Base-by-base conservation (phyloP, 2,113 vertebrate genomes). In the Ageneiosus marmoratus region DNA sequence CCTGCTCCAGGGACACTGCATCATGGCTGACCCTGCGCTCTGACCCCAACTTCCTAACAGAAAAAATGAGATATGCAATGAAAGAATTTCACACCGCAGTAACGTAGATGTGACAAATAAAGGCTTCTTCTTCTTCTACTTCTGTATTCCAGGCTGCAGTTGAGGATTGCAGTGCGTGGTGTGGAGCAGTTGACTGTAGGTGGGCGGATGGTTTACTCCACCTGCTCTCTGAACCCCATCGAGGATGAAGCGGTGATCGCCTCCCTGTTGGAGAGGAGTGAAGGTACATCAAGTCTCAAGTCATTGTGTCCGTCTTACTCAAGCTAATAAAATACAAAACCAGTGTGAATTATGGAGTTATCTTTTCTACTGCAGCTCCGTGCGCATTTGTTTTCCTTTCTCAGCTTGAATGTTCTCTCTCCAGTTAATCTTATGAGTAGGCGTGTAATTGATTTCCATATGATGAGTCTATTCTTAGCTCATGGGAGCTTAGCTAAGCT, bases 171-270 rank as follows among this genome's bases (percentile, higher is more conserved):
- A 0, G 96, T 97, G 2, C 96, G 98, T 11, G 98, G 97, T 0
- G 95, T 96, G 0, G 98, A 99, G 65, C 97, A 98, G 94, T 94
- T 99, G 89, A 96, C 96, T 0, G 96, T 97, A 62, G 97, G 97
- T 0, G 98, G 98, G 2, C 94, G 97, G 85, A 98, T 99, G 97
- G 98, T 99, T 0, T 99, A 99, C 84, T 99, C 98, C 53, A 99
- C 98, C 0, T 99, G 97, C 67, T 99, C 97, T 0, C 92, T 99
- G 86, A 99, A 99, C 92, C 98, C 98, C 15, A 83, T 99, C 0
- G 98, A 99, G 89, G 96, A 99, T n/a, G 97, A 99, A 90, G 97
- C 98, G 0, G 96, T 99, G 70, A 96, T 99, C 0, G 94, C 95
- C 0, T 93, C 97, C 13, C 91, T 99, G 77, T 93, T 99, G 92